Conservation (phyloP, 2,113 vertebrate genomes). For the Astur gentilis region DNA sequence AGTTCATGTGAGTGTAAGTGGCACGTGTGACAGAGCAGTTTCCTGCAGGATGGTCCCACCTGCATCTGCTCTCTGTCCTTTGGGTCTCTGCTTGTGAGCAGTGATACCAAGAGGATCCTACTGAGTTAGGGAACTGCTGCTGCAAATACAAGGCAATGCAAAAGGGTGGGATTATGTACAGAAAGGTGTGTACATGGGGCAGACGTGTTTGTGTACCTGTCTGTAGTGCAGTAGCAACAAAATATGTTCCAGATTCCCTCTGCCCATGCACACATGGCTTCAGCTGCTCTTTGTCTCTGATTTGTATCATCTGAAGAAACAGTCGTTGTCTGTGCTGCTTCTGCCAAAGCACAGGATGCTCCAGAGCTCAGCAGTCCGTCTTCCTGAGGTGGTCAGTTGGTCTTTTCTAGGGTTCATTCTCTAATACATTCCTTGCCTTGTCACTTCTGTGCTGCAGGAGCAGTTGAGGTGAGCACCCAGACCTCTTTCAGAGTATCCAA, state of each 20-base stretch:
- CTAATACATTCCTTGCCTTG: neutral
- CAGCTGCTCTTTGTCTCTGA: neutral
- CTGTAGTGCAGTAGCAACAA: neutral
- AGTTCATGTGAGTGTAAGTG: neutral
- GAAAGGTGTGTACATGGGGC: neutral
- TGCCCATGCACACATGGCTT: neutral
- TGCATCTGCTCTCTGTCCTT: neutral
- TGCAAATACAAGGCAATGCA: neutral
- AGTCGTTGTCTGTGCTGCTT: neutral
- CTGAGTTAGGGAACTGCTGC: neutral
- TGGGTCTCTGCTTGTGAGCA: neutral
- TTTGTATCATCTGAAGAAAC: neutral
- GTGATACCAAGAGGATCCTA: neutral
- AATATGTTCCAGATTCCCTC: neutral
- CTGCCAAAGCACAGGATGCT: accelerated
- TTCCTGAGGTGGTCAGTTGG: neutral
- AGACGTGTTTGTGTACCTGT: neutral
- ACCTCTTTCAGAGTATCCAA: neutral
- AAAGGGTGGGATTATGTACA: neutral
- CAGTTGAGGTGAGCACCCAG: neutral
- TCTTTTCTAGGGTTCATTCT: neutral
- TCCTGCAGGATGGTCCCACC: neutral
- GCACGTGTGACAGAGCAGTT: neutral
- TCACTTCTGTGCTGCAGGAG: neutral
- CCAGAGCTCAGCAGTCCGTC: neutral